Evolutionary conservation across 2,797 vertebrate species (phyloP).

Genomic region (Lepilemur ruficaudatus): DNA sequence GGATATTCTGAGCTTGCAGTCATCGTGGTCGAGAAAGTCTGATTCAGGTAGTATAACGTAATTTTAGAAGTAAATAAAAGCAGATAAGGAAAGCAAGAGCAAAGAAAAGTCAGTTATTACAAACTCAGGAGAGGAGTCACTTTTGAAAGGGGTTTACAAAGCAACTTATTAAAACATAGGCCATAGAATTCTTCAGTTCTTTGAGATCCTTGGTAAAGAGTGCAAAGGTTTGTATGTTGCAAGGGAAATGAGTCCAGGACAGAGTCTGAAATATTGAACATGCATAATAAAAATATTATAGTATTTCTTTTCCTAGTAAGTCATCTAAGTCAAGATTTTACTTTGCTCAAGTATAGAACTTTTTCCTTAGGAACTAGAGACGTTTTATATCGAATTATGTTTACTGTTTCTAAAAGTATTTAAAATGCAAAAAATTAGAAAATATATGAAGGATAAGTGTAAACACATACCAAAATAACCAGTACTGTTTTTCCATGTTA

Average conservation of each 20-base stretch:
- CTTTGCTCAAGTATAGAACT: neutral
- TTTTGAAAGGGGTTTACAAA: neutral
- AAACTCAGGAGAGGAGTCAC: neutral
- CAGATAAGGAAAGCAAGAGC: neutral
- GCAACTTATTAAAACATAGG: neutral
- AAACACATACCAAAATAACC: neutral
- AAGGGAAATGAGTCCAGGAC: neutral
- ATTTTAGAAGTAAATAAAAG: constrained; percentile 5
- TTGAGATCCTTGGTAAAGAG: neutral
- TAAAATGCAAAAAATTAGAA: neutral
- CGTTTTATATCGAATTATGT: constrained; percentile 33
- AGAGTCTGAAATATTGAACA: constrained; percentile 5
- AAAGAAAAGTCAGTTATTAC: neutral
- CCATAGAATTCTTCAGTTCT: neutral
- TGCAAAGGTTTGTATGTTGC: neutral
- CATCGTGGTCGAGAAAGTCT: neutral
- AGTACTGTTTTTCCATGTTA: neutral
- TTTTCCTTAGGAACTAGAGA: neutral
- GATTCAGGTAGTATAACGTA: neutral
- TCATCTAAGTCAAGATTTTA: constrained; percentile 1
- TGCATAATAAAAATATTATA: neutral
- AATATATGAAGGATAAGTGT: neutral
- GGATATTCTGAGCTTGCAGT: neutral
- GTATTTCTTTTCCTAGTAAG: neutral
- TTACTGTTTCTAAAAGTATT: constrained; percentile 2